Conservation (phyloP, 2,797 vertebrate genomes). For the Anguilla obscura region DNA sequence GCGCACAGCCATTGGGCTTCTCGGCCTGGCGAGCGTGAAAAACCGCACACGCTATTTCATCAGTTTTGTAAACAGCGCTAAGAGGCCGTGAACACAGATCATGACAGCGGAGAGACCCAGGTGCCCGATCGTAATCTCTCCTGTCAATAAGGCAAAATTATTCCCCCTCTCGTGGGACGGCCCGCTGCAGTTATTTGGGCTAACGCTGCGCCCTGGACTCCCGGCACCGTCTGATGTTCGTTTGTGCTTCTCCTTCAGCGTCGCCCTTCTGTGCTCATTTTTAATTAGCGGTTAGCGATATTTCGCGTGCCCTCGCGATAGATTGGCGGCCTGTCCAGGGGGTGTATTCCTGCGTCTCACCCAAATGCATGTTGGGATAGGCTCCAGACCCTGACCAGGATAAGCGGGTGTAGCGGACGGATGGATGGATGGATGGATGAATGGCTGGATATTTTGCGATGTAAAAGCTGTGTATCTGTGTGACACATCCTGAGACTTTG, state of each 20-base stretch:
- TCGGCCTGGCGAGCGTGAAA: background rate
- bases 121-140: background rate
- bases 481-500: background rate
- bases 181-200: background rate
- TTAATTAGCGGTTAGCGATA: too few species aligned
- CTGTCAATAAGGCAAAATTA: background rate
- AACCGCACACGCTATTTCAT: background rate
- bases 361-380: too few species aligned
- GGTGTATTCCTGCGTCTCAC: too few species aligned
- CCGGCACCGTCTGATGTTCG: background rate
- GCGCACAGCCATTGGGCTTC: background rate
- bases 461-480: background rate
- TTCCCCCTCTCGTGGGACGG: background rate
- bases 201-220: background rate
- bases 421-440: too few species aligned
- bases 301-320: too few species aligned
- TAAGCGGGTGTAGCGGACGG: too few species aligned
- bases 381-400: too few species aligned
- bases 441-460: too few species aligned
- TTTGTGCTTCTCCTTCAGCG: background rate
- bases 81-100: background rate
- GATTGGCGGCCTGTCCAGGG: too few species aligned
- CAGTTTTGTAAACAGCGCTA: background rate
- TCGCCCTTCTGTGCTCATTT: background rate
- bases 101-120: background rate